These are phyloP conservation scores for Pinna nobilis DNA, from an alignment of 1,140 invertebrate species.

Conservation along the genomic window DNA sequence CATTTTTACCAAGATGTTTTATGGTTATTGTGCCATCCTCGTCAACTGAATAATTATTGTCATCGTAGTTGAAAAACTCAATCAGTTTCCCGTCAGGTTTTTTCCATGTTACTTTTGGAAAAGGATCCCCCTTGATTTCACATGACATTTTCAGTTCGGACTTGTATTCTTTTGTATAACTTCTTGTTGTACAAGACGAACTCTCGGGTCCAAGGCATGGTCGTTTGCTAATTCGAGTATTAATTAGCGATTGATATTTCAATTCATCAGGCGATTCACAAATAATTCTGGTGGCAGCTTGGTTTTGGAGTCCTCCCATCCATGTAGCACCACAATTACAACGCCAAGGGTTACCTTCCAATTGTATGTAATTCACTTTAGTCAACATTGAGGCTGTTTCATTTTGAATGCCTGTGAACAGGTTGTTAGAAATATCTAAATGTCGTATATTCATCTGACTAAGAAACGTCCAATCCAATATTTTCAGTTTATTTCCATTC, in stretches of 20 bases:
- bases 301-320: background rate
- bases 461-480: background rate
- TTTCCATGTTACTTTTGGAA: background rate
- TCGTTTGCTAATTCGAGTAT: background rate
- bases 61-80: background rate
- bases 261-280: background rate
- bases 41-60: background rate
- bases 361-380: background rate
- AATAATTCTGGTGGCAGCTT: background rate
- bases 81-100: background rate
- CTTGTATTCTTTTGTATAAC: background rate
- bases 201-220: background rate
- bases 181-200: background rate
- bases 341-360: background rate
- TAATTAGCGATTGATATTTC: background rate
- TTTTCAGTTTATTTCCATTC: slow-evolving; percentile 2
- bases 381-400: background rate
- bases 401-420: background rate
- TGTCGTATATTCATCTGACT: background rate
- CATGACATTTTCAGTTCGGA: background rate
- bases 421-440: slow-evolving; percentile 6
- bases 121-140: background rate
- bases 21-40: background rate
- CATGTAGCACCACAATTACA: slow-evolving; percentile 1
- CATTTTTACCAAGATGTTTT: background rate